Evolutionary conservation across 2,113 vertebrate genomes (phyloP).

Genomic region (Tupaia chinensis): DNA sequence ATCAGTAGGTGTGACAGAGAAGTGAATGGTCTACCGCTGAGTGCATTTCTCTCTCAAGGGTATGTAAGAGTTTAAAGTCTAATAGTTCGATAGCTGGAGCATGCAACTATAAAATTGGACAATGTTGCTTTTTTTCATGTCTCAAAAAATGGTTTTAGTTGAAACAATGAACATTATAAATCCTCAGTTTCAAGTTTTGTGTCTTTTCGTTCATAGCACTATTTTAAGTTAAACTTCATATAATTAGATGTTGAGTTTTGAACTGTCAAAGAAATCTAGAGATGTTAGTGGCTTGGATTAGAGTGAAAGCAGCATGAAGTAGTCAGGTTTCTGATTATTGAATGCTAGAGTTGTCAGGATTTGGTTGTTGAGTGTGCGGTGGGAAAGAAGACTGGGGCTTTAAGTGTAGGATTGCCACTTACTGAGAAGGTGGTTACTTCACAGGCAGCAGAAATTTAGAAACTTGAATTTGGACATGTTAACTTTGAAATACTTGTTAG

Average conservation of each 20-base stretch:
- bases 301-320: background rate
- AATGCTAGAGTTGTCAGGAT: background rate
- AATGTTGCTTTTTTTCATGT: conserved; percentile 41
- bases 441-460: background rate
- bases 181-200: background rate
- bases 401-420: background rate
- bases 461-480: conserved; percentile 19
- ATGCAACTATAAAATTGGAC: background rate
- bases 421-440: background rate
- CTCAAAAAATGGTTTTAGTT: conserved; percentile 18
- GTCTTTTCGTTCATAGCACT: background rate
- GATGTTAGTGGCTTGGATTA: background rate
- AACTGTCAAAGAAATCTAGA: background rate
- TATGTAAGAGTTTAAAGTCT: conserved; percentile 45
- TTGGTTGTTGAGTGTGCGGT: background rate
- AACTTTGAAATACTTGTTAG: conserved; percentile 38
- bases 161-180: background rate
- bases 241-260: conserved; percentile 49
- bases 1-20: background rate
- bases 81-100: background rate
- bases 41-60: conserved; percentile 2
- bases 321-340: background rate
- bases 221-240: conserved; percentile 45
- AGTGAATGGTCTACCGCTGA: background rate
- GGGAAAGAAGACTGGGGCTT: conserved; percentile 9